Evolutionary conservation across 2,113 vertebrate genomes (phyloP), one percentile per base, ranked within the genome.

Genomic region (Excalfactoria chinensis): DNA sequence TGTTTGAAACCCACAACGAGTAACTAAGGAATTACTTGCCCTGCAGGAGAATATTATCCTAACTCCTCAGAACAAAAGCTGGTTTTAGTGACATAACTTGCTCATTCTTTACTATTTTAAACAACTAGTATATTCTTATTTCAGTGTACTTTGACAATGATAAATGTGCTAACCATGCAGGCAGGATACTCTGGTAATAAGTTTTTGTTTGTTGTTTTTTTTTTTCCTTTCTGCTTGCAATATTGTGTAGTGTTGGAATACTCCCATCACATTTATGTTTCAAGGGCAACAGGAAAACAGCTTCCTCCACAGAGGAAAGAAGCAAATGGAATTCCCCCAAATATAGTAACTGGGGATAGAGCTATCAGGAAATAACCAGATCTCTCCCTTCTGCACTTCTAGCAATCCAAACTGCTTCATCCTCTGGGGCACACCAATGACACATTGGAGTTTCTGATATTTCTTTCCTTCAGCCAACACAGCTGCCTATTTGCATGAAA

Each of bases 261-360:
- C 32, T 60, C 10, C 2, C n/a, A 12, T 34, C 85, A 69, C 30
- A 35, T 37, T 53, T 51, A 37, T 78, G 56, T 76, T 87, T 76
- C 68, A 95, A 93, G 26, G 56, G 28, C 83, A 94, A 81, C 56
- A 91, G 93, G 78, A 94, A 92, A 91, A 80, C 12, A 34, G 43
- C 3, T 3, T 91, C 82, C 64, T 94, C 72, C 43, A 14, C 22
- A 59, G 37, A 9, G 41, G 37, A 11, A 83, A 66, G 72, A 90
- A 92, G 80, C 30, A 76, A 91, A 51, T 0, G 0, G 51, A 91
- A 96, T 59, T 84, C 40, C 69, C 79, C 64, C 58, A 90, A 84
- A 90, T n/a, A 74, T 66, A 86, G 32, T 53, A 82, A 88, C 66
- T 62, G 60, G 46, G 30, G 35, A 60, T 14, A 51, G 46, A 17